phyloP scores from a whole-genome alignment of 2,797 vertebrate genomes.

The Babyrousa celebensis region DNA sequence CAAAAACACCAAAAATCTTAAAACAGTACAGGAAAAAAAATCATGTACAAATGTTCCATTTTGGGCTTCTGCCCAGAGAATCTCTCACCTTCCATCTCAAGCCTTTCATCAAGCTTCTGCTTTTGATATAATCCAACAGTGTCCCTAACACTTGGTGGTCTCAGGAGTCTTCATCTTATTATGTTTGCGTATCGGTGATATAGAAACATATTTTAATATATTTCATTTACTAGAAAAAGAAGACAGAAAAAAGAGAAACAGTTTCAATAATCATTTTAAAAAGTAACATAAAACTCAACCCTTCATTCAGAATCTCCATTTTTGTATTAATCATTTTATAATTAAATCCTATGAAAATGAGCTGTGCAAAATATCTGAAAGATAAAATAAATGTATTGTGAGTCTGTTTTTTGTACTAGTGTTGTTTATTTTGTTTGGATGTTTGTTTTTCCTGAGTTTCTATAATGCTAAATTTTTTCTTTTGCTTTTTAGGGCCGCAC shows the following conservation, averaged over 20 bases:
- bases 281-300: background rate
- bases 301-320: background rate
- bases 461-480: background rate
- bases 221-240: background rate
- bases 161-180: background rate
- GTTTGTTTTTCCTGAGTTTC: background rate
- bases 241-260: background rate
- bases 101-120: background rate
- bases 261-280: background rate
- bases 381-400: background rate
- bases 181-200: background rate
- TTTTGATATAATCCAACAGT: background rate
- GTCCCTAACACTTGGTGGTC: background rate
- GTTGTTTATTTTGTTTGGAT: background rate
- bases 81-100: background rate
- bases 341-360: background rate
- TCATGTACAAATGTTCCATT: background rate
- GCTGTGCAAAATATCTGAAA: background rate
- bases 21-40: background rate
- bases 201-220: background rate
- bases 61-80: background rate
- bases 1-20: background rate
- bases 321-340: background rate
- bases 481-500: too few relatives aligned
- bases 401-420: background rate